A percentile compares a stretch with the other conserved stretches of the same genome.
phyloP scores from a whole-genome alignment of 2,797 vertebrate species.

The Cirrhinus mrigala region DNA sequence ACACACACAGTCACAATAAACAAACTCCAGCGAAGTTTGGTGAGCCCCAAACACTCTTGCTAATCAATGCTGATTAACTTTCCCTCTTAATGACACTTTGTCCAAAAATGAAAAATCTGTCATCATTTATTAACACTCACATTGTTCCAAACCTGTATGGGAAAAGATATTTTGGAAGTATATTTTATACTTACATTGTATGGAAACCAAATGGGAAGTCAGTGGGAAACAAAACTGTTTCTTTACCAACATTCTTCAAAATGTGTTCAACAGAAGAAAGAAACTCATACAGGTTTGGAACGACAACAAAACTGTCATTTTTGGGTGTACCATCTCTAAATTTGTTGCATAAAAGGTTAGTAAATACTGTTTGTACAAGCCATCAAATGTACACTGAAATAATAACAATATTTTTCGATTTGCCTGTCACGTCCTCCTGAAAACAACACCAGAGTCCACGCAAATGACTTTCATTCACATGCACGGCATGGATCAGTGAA shows the following conservation, averaged over 20 bases:
- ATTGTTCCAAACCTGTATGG: too few relatives aligned
- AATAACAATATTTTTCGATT: neutral
- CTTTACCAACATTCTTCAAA: neutral
- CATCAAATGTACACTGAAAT: neutral
- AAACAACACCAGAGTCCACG: constrained; percentile 7
- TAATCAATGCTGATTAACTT: constrained; percentile 40
- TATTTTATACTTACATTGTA: too few relatives aligned
- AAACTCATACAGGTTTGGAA: neutral
- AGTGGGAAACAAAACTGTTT: too few relatives aligned
- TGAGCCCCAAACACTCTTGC: neutral
- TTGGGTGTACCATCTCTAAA: neutral
- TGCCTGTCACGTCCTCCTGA: neutral
- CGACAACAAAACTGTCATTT: too few relatives aligned
- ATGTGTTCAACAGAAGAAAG: neutral
- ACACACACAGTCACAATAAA: constrained; percentile 16
- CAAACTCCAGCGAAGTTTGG: constrained; percentile 29
- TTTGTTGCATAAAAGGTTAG: neutral
- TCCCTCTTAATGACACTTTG: constrained; percentile 10
- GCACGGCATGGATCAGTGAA: constrained; percentile 42
- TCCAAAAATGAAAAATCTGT: neutral
- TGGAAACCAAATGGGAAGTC: too few relatives aligned
- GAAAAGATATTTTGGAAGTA: too few relatives aligned
- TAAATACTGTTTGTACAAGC: neutral
- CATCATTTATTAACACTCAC: neutral
- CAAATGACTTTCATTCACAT: constrained; percentile 46